Evolutionary conservation across 2,113 vertebrate species (phyloP), one percentile per base, ranked within the genome.

Genomic region (Sceloporus undulatus): DNA sequence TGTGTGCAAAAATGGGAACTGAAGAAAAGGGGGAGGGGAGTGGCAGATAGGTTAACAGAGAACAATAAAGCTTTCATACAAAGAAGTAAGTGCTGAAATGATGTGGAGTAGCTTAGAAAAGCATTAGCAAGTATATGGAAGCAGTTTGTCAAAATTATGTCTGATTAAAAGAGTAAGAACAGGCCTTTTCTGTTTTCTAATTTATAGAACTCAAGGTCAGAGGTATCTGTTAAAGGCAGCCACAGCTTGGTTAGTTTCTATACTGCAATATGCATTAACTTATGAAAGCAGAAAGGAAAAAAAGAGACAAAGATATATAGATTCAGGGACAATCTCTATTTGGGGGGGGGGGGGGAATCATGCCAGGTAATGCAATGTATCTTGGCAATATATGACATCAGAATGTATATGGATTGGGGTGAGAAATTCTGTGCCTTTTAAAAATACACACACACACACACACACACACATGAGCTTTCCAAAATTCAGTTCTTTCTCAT

Each of bases 51-150:
- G 78, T 83, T 92, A 93, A 88, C 9, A 76, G 80, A 88, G 86
- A 93, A 95, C 93, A 95, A 92, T 92, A 94, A 92, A 92, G 86
- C 93, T 94, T 96, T 95, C 93, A 94, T 94, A 25, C 75, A 56
- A 16, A 0, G 2, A 52, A 89, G 62, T 71, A 62, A 90, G 56
- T 54, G 73, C 86, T 92, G 91, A 94, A 88, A 21, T 1, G 88
- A 91, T 54, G 76, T 87, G 87, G 88, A 91, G 89, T 48, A 83
- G 90, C 87, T 79, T 90, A 62, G 76, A 82, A 92, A 90, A 89
- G 52, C 86, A 38, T 89, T 91, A 89, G 34, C 0, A 0, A 87
- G 56, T 82, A 91, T 79, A 94, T 92, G 71, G 73, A 86, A 88
- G 89, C 92, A 90, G 84, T 85, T 85, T 59, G 75, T 66, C 88